These are phyloP conservation scores for Siderastrea radians DNA, from an alignment of 92 coral and sea anemone species.

Conservation along the genomic window DNA sequence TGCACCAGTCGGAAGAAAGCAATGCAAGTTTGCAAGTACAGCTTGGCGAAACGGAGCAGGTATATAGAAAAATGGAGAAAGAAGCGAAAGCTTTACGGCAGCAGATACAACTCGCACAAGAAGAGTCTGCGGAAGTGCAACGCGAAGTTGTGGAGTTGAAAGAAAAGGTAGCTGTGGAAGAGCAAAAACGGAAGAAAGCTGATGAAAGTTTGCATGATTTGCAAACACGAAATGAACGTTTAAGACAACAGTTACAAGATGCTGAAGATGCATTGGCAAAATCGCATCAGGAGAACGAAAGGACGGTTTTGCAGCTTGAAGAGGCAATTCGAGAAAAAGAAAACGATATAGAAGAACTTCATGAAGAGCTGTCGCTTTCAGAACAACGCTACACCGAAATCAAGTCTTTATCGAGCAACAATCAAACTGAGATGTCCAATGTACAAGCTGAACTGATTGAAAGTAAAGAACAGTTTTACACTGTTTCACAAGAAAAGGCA, in stretches of 20 bases:
- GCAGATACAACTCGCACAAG: slow-evolving; percentile 48
- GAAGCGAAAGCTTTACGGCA: slow-evolving; percentile 62
- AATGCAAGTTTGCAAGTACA: slow-evolving; percentile 52
- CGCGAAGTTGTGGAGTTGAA: slow-evolving; percentile 58
- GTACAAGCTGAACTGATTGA: slow-evolving; percentile 61
- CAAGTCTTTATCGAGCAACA: slow-evolving; percentile 58
- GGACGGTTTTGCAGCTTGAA: slow-evolving; percentile 34
- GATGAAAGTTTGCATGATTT: slow-evolving; percentile 43
- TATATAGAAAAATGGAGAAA: slow-evolving; percentile 39
- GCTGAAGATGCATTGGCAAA: slow-evolving; percentile 56
- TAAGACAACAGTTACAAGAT: slow-evolving; percentile 44
- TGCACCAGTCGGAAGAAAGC: slow-evolving; percentile 71
- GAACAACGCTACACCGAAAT: slow-evolving; percentile 73
- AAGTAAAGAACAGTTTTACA: slow-evolving; percentile 63
- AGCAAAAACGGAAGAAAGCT: slow-evolving; percentile 55
- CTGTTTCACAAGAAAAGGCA: slow-evolving; percentile 60
- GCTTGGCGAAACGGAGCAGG: slow-evolving; percentile 59
- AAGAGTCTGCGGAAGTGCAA: slow-evolving; percentile 56
- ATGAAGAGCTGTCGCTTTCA: slow-evolving; percentile 52
- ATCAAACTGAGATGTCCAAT: slow-evolving; percentile 68
- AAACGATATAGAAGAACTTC: slow-evolving; percentile 66
- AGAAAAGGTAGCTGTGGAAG: slow-evolving; percentile 53
- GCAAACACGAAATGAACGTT: slow-evolving; percentile 64
- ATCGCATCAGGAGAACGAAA: slow-evolving; percentile 65
- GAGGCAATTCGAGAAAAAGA: slow-evolving; percentile 75